phyloP scores from a whole-genome alignment of 2,888 invertebrate genomes.

The Ophioninae sp. region DNA sequence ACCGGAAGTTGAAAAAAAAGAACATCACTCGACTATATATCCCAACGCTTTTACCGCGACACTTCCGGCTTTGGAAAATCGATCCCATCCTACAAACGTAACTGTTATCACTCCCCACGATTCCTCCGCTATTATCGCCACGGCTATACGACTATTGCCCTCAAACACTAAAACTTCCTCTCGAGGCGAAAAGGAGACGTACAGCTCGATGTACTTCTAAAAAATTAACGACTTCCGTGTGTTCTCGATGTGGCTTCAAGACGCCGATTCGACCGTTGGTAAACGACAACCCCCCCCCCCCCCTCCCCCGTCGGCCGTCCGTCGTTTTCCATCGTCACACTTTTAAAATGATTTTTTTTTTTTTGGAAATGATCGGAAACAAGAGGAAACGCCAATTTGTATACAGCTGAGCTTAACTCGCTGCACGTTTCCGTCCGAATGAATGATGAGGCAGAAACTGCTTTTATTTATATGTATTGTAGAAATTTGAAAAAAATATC shows the following conservation, averaged over 20 bases:
- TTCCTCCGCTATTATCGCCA: conserved; percentile 26
- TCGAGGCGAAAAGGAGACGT: conserved; percentile 4
- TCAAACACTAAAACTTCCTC: conserved; percentile 14
- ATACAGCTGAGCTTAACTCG: no score
- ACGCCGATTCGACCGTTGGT: conserved; percentile 25
- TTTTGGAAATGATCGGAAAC: background rate
- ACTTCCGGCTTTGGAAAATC: conserved; percentile 26
- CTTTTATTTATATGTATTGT: no score
- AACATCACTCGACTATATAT: conserved; percentile 29
- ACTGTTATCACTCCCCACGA: conserved; percentile 35
- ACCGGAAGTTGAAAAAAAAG: background rate
- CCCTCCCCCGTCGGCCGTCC: background rate
- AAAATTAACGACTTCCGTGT: conserved; percentile 50
- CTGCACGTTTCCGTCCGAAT: no score
- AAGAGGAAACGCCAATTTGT: background rate
- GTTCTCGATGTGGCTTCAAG: conserved; percentile 33
- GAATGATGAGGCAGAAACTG: no score
- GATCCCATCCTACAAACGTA: conserved; percentile 4
- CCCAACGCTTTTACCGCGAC: conserved; percentile 41
- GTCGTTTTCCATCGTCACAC: background rate
- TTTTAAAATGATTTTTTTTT: conserved; percentile 3
- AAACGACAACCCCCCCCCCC: conserved; percentile 31
- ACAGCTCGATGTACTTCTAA: conserved; percentile 34
- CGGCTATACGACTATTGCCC: conserved; percentile 8
- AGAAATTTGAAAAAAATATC: no score